phyloP scores from a whole-genome alignment of 2,888 invertebrate species.

The Gisinianus flammeolus region DNA sequence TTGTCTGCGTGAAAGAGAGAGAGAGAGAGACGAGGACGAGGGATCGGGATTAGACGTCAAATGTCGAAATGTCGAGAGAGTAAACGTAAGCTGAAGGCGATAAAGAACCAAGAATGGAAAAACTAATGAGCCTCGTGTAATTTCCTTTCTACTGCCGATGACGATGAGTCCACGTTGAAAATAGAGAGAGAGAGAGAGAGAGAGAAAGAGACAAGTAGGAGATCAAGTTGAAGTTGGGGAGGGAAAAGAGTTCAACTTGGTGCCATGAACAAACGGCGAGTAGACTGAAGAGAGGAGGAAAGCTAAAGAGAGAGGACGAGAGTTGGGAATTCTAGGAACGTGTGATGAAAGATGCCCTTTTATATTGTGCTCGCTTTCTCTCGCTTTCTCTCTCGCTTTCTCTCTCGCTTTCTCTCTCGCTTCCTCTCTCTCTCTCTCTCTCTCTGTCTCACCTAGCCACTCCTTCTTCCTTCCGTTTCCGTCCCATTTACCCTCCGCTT shows the following conservation, averaged over 20 bases:
- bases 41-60: no score
- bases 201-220: background rate
- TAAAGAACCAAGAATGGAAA: no score
- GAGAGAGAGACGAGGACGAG: no score
- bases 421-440: background rate
- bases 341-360: background rate
- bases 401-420: background rate
- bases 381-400: background rate
- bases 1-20: background rate
- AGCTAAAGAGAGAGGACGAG: background rate
- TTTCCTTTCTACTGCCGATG: background rate
- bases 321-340: background rate
- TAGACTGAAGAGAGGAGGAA: background rate
- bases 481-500: background rate
- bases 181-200: background rate
- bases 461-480: conserved; percentile 23
- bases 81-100: no score
- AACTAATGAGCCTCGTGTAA: conserved; percentile 13
- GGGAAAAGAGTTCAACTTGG: background rate
- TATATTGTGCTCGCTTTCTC: background rate
- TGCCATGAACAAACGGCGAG: no score
- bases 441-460: background rate
- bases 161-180: background rate
- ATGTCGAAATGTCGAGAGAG: no score
- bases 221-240: background rate